These are phyloP conservation scores for Helicorthomorpha holstii DNA, from an alignment of 1,140 invertebrate genomes.

Conservation along the genomic window DNA sequence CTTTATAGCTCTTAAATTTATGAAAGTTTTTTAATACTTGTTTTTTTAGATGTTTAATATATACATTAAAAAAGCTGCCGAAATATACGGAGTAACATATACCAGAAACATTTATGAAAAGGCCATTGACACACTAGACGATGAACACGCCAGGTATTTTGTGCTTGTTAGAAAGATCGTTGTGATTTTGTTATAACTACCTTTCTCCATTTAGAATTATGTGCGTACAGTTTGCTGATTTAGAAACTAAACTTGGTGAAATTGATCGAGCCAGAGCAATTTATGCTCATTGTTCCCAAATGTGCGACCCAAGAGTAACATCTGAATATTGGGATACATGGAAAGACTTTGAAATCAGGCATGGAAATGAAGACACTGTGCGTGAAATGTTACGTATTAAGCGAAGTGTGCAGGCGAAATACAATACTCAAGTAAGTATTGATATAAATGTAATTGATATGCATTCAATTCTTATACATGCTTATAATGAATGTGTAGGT, in stretches of 20 bases:
- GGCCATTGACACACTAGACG: constrained; percentile 83
- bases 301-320: constrained; percentile 92
- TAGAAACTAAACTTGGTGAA: constrained; percentile 96
- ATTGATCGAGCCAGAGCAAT: constrained; percentile 92
- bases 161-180: neutral
- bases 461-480: neutral
- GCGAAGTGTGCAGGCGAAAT: constrained; percentile 89
- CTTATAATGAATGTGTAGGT: constrained; percentile 24
- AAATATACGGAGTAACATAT: constrained; percentile 92
- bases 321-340: constrained; percentile 93
- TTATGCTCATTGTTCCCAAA: constrained; percentile 95
- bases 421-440: constrained; percentile 65
- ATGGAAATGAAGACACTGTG: constrained; percentile 99
- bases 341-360: constrained; percentile 98
- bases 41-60: constrained; percentile 83
- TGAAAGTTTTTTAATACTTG: neutral
- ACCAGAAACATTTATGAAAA: constrained; percentile 95
- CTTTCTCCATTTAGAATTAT: constrained; percentile 49
- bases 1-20: neutral
- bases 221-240: constrained; percentile 89
- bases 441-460: neutral
- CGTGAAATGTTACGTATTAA: constrained; percentile 97
- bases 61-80: constrained; percentile 94
- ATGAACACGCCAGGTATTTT: constrained; percentile 52
- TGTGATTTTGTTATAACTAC: neutral